phyloP scores from a whole-genome alignment of 2,797 vertebrate genomes.

The Periparus ater region DNA sequence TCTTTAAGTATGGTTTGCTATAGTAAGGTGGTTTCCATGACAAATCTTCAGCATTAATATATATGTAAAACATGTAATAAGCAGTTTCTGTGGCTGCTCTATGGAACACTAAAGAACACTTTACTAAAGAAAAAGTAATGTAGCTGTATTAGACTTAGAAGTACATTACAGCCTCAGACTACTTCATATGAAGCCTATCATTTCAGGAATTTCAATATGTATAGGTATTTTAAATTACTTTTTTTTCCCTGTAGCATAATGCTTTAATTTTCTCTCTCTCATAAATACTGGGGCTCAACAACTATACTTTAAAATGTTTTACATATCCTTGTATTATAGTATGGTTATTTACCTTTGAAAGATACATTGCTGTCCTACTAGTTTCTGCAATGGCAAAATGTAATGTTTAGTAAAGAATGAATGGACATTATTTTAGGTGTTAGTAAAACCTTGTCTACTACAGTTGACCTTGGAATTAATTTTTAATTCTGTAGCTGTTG shows the following conservation, averaged over 20 bases:
- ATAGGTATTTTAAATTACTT: background rate
- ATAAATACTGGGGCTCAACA: background rate
- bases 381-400: background rate
- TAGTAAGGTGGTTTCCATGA: background rate
- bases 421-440: background rate
- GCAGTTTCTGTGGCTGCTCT: background rate
- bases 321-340: background rate
- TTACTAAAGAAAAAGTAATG: background rate
- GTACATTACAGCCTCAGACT: background rate
- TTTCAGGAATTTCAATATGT: background rate
- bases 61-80: background rate
- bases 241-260: background rate
- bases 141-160: background rate
- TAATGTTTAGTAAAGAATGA: background rate
- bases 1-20: background rate
- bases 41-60: background rate
- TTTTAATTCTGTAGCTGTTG: background rate
- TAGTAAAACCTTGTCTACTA: background rate
- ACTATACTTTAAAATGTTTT: background rate
- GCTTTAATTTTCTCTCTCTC: background rate
- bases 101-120: background rate
- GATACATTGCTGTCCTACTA: background rate
- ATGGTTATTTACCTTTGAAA: background rate
- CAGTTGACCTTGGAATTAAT: background rate
- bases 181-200: background rate